These are phyloP conservation scores for Euura saliciscinereae DNA, from an alignment of 1,140 invertebrate species.

Conservation along the genomic window DNA sequence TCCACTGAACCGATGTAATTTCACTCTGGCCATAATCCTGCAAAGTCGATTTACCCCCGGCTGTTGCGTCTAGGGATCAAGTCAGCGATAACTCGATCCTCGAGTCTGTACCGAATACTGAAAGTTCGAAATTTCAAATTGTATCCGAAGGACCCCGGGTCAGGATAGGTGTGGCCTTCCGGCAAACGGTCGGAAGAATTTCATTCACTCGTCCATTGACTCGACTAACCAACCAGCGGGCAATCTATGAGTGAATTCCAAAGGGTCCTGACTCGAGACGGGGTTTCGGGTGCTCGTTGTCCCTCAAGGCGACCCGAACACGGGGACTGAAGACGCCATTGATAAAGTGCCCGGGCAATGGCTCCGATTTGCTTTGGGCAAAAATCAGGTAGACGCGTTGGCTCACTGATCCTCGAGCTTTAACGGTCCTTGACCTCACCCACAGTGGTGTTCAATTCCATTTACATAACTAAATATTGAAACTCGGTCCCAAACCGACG, in stretches of 20 bases:
- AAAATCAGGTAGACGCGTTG: not conserved
- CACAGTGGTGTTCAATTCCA: not conserved
- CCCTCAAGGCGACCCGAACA: not conserved
- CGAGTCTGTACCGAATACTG: no score
- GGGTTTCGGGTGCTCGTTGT: not conserved
- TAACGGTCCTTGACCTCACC: not conserved
- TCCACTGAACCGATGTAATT: no score
- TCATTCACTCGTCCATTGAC: constrained; percentile 37
- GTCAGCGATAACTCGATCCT: no score
- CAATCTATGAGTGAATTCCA: constrained; percentile 22
- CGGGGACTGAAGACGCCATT: not conserved
- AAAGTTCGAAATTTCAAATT: no score
- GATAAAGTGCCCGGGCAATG: constrained; percentile 2
- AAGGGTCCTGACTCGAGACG: constrained; percentile 4
- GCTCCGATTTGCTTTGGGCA: constrained; percentile 6
- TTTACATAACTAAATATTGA: not conserved
- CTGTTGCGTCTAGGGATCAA: no score
- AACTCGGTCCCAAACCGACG: no score
- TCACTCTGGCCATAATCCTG: no score
- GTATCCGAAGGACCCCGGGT: no score
- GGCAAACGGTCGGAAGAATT: constrained; percentile 30
- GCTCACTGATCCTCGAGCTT: not conserved
- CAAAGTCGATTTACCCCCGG: no score
- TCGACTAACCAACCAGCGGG: constrained; percentile 37
- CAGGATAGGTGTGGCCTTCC: constrained; percentile 27